Evolutionary conservation across 2,113 vertebrate species (phyloP), one percentile per base, ranked within the genome.

Genomic region (Anhinga rufa): DNA sequence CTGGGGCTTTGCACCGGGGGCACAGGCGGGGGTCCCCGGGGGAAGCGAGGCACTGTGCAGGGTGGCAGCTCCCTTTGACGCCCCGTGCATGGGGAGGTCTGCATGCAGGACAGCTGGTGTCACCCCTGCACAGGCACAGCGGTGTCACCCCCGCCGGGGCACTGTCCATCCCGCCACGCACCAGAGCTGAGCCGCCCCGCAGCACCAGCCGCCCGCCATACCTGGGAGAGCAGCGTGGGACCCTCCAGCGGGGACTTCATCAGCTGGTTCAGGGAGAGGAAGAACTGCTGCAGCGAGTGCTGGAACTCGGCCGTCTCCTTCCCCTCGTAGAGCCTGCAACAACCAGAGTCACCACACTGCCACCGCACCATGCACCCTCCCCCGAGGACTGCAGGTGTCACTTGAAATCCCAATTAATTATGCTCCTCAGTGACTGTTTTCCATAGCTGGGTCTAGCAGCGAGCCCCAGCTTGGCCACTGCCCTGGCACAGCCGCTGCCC

Each of bases 241-340:
- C 95, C 95, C 58, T 97, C 96, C 95, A 94, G 85, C 0, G 91
- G 29, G 76, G 95, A 97, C 52, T 83, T 7, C 97, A 97, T 97
- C 91, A 97, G 95, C 64, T 58, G 68, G 78, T 94, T 97, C 36
- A 97, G 76, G 36, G 78, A 31, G 17, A 95, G 78, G 85, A 97
- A 95, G 80, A 97, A 96, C 0, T 2, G 54, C 72, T 94, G 92
- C 72, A 97, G 74, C 0, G 82, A 96, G 46, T 3, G 1, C 89
- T 97, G 93, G 88, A 95, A 97, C 64, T 97, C 95, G 0, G 78
- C 89, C 3, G 20, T 62, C 89, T 96, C 95, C 90, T 96, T 97
- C n/a, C 94, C 97, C 90, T 96, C 92, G 3, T 97, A 97, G 71
- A 97, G 96, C 93, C 97, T 97, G 92, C 77, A 76, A 46, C 7